Base-by-base conservation (phyloP, 2,797 vertebrate species). In the Labeo calbasu region DNA sequence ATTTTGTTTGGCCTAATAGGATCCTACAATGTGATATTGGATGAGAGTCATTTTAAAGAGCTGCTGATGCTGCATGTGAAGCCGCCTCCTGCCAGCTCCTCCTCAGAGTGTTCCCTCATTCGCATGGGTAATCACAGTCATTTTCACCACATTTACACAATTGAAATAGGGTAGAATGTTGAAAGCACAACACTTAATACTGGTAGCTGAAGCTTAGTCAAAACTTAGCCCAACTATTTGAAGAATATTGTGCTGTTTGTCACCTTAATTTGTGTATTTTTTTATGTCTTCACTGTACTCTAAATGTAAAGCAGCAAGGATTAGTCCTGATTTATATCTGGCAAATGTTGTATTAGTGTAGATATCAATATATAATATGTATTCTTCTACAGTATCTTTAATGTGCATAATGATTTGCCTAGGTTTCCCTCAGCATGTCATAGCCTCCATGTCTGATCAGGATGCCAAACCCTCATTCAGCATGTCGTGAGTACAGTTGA, bases 381-480 rank as follows among this genome's bases (percentile, higher is more conserved):
- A 10, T 43, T 66, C 14, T 55, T 48, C 0, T 85, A 53, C 11
- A 53, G 51, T 23, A 55, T 36, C 0, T 55, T 23, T 61, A 50
- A 79, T 66, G 3, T 8, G 19, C 40, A 32, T 50, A 8, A 32
- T 48, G 5, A 82, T 36, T 88, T 86, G 3, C 32, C 48, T 88
- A 99, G 98, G 98, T 85, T 99, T 99, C 88, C 98, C 98, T 88
- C 97, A 99, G 91, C 97, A 98, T 86, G 95, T 92, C 43, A 85
- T 96, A 11, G 93, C 95, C 66, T 96, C 94, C 71, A 84, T 96
- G 0, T 93, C 92, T 28, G 96, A 99, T 89, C 96, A 96, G 89
- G 97, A 99, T 79, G 95, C 96, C 86, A 98, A 97, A 86, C 98
- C 98, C 0, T 98, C 97, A 19, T 99, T 99, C 89, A 99, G 97